Percentiles rank a stretch among this genome's conserved stretches.
phyloP scores from a whole-genome alignment of 2,113 vertebrate species.

The Oryzias melastigma region DNA sequence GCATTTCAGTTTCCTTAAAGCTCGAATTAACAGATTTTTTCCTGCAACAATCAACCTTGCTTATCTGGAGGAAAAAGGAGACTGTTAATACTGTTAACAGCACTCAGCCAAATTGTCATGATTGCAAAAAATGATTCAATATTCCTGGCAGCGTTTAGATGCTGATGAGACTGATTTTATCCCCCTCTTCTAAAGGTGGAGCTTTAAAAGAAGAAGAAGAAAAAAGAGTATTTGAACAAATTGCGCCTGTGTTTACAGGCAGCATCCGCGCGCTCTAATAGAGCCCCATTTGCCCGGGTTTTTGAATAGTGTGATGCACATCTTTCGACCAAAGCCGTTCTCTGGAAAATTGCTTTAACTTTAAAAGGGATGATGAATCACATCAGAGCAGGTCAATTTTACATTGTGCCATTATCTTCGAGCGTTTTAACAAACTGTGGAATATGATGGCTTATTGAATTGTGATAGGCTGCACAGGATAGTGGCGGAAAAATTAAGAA shows the following conservation, averaged over 20 bases:
- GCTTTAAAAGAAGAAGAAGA: conserved; percentile 88
- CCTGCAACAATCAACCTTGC: conserved; percentile 90
- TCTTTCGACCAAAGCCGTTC: conserved; percentile 88
- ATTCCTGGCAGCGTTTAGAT: conserved; percentile 89
- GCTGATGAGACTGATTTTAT: conserved; percentile 98
- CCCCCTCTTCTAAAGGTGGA: conserved; percentile 94
- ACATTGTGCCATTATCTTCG: conserved; percentile 89
- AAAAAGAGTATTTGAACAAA: conserved; percentile 90
- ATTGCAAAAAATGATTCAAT: conserved; percentile 98
- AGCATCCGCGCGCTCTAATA: conserved; percentile 97
- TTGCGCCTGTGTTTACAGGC: conserved; percentile 97
- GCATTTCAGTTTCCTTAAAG: conserved; percentile 26
- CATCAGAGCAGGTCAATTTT: conserved; percentile 92
- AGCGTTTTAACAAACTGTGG: conserved; percentile 92
- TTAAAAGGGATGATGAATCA: conserved; percentile 95
- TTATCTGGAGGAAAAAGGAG: conserved; percentile 85
- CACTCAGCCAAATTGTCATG: conserved; percentile 96
- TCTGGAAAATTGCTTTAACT: conserved; percentile 99
- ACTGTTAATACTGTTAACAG: conserved; percentile 97
- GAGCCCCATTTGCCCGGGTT: conserved; percentile 96
- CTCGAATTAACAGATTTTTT: conserved; percentile 42
- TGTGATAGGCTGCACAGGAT: conserved; percentile 74
- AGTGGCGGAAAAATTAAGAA: conserved; percentile 14
- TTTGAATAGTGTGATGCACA: conserved; percentile 98
- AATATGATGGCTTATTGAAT: conserved; percentile 85